phyloP scores from a whole-genome alignment of 2,888 invertebrate genomes.

The Argyresthia goedartella region DNA sequence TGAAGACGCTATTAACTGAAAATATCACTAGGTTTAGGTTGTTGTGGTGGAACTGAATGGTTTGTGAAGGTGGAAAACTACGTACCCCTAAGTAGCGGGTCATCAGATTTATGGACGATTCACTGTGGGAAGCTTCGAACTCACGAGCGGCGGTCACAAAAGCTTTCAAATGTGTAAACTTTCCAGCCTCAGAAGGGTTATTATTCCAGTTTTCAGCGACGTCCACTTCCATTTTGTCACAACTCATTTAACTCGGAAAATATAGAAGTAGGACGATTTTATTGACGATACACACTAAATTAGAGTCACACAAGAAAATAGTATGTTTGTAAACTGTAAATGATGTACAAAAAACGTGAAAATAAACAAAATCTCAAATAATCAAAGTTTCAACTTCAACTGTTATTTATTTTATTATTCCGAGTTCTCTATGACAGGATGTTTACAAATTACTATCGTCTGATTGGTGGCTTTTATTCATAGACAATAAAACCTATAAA shows the following conservation, averaged over 20 bases:
- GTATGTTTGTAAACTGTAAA: background rate
- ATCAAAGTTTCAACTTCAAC: conserved; percentile 26
- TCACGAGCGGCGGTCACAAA: conserved; percentile 66
- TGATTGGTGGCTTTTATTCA: too few species aligned
- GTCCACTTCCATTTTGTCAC: conserved; percentile 46
- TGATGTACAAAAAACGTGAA: conserved; percentile 16
- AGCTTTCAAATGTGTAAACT: conserved; percentile 60
- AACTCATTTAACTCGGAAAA: background rate
- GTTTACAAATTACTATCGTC: conserved; percentile 23
- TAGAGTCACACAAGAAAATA: background rate
- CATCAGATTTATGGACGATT: conserved; percentile 61
- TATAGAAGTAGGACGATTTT: background rate
- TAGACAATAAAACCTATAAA: too few species aligned
- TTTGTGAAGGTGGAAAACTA: conserved; percentile 20
- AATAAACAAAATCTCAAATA: conserved; percentile 53
- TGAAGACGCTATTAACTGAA: conserved; percentile 74
- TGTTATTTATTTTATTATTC: background rate
- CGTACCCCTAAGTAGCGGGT: conserved; percentile 64
- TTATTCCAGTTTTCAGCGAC: conserved; percentile 34
- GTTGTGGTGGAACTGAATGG: background rate
- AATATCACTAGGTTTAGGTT: conserved; percentile 12
- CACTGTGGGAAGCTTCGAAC: conserved; percentile 64
- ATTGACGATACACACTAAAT: background rate
- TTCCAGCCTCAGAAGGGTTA: conserved; percentile 42
- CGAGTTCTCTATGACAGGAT: conserved; percentile 12